Conservation (phyloP, 2,113 vertebrate genomes). For the Urocolius indicus region DNA sequence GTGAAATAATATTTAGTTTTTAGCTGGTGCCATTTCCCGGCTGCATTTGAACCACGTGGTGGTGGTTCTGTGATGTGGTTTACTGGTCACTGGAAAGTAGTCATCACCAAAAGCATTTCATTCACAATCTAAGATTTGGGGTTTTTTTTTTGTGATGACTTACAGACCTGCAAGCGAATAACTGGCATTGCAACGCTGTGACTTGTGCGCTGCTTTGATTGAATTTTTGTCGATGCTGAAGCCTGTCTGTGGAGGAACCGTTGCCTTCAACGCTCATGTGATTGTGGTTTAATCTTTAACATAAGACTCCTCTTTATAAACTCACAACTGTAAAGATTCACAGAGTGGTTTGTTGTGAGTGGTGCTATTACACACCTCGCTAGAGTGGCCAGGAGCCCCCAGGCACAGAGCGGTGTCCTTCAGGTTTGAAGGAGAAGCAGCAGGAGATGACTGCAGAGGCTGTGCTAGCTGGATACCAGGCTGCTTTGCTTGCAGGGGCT, state of each 20-base stretch:
- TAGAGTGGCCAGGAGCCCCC: neutral
- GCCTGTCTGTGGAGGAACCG: neutral
- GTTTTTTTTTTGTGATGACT: conserved; percentile 29
- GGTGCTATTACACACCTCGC: accelerated
- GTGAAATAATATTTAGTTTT: conserved; percentile 49
- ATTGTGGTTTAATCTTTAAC: neutral
- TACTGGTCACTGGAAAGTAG: conserved; percentile 68
- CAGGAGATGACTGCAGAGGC: neutral
- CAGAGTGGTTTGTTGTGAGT: neutral
- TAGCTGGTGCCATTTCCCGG: conserved; percentile 58
- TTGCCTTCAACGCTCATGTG: neutral
- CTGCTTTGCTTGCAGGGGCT: neutral
- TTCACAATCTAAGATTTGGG: conserved; percentile 64
- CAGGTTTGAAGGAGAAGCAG: neutral
- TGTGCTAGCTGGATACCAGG: neutral
- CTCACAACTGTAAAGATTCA: neutral
- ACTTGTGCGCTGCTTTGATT: neutral
- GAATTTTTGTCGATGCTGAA: neutral
- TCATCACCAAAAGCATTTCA: conserved; percentile 70
- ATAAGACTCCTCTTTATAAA: neutral
- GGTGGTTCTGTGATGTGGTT: conserved; percentile 71
- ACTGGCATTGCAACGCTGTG: neutral
- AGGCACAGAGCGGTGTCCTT: accelerated
- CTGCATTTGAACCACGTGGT: conserved; percentile 52
- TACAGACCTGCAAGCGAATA: conserved; percentile 40